phyloP scores from a whole-genome alignment of 2,888 invertebrate species.

The Tricholauxania praeusta region DNA sequence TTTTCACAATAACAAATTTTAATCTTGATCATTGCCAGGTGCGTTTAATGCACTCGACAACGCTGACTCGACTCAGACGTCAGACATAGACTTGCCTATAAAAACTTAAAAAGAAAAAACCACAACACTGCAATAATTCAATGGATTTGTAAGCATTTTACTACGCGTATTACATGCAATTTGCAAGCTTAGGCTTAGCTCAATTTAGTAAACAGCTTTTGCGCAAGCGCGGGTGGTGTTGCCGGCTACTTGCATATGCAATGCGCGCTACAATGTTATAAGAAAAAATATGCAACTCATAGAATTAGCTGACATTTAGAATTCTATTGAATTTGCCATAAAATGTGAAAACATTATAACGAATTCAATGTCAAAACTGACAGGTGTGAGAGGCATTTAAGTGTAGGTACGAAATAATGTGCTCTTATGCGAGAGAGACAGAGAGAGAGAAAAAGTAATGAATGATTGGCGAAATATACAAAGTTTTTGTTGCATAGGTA shows the following conservation, averaged over 20 bases:
- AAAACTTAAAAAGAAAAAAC: constrained; percentile 3
- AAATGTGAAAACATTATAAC: constrained; percentile 6
- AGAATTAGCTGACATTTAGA: neutral
- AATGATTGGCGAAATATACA: too few species aligned
- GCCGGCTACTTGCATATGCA: neutral
- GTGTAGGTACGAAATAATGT: neutral
- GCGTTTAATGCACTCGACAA: constrained; percentile 52
- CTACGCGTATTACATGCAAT: constrained; percentile 21
- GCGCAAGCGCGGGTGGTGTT: constrained; percentile 29
- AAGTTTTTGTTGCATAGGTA: too few species aligned
- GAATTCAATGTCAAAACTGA: constrained; percentile 29
- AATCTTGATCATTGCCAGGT: constrained; percentile 56
- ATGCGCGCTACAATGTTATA: neutral
- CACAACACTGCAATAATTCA: neutral
- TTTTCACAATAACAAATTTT: constrained; percentile 43
- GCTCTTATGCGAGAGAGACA: neutral
- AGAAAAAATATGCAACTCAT: neutral
- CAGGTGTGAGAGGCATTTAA: constrained; percentile 15
- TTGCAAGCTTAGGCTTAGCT: constrained; percentile 12
- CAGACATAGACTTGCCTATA: constrained; percentile 8
- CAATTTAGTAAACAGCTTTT: neutral
- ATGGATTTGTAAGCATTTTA: neutral
- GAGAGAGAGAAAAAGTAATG: neutral
- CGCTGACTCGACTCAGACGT: neutral
- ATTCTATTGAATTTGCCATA: constrained; percentile 1